Evolutionary conservation across 2,888 invertebrate species (phyloP), one percentile per base, ranked within the genome.

Genomic region (Patella caerulea): DNA sequence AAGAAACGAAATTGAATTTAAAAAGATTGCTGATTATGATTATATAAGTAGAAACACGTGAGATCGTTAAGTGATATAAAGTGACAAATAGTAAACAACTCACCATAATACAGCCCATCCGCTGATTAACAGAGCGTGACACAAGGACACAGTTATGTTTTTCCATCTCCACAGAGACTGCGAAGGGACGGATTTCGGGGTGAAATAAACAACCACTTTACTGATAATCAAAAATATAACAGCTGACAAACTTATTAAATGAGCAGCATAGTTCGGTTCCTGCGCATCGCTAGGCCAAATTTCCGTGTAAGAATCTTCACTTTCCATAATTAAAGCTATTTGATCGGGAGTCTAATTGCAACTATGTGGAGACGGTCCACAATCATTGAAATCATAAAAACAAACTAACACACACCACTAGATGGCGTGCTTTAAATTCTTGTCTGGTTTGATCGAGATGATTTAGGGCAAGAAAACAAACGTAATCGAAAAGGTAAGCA

Each of bases 91-190:
- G 45, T 45, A 45, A 45, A 17, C 5, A 54, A 82, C 83, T 83
- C 83, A 88, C 88, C 88, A 85, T 3, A 78, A 69, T 52, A 86
- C 79, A 12, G 87, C 79, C 83, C 88, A 85, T 5, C 82, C 59
- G 19, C 87, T 86, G 74, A 82, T 85, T 9, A 86, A 71, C 12
- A 78, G 24, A 2, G 88, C 83, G 78, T 88, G 88, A 12, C 86
- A 52, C n/a, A 88, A 82, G 17, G 88, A 88, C 11, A 86, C 83
- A 0, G 84, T 81, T 54, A 86, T 87, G 75, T 88, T 88, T 83
- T 88, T 87, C 84, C 86, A 88, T 78, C 82, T 78, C 87, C 87
- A 88, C 56, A 77, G 72, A 72, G 81, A 78, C 15, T 84, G 80
- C 19, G 65, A 65, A 2, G 80, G 79, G 24, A 84, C 84, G 19